phyloP scores from a whole-genome alignment of 1,140 invertebrate species.

The Dufourea novaeangliae region DNA sequence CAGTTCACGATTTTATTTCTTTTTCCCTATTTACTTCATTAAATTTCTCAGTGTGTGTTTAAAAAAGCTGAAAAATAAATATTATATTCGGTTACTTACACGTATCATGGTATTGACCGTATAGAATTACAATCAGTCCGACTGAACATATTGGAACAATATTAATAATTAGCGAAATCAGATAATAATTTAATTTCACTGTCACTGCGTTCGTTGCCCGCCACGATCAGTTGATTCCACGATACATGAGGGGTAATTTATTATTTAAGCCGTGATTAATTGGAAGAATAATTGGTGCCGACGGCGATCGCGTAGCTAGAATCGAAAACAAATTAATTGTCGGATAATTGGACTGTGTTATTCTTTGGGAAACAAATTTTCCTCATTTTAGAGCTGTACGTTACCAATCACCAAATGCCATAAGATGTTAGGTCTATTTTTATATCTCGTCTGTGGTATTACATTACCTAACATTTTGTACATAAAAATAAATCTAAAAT shows the following conservation, averaged over 20 bases:
- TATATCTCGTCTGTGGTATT: no score
- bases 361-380: background rate
- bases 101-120: no score
- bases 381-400: no score
- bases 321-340: background rate
- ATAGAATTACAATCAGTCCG: background rate
- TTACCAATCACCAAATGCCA: no score
- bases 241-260: conserved; percentile 10
- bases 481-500: no score
- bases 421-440: no score
- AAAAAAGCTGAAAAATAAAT: no score
- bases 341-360: background rate
- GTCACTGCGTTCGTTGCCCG: conserved; percentile 17
- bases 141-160: background rate
- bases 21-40: no score
- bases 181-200: conserved; percentile 22
- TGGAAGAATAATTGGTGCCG: background rate
- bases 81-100: background rate
- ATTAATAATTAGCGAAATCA: conserved; percentile 19
- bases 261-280: conserved; percentile 38
- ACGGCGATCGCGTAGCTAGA: background rate
- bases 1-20: no score
- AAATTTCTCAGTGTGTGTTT: no score
- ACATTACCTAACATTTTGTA: no score
- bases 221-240: conserved; percentile 7